Base-by-base conservation (phyloP, 1,140 invertebrate genomes). In the Ceratosolen fusciceps region DNA sequence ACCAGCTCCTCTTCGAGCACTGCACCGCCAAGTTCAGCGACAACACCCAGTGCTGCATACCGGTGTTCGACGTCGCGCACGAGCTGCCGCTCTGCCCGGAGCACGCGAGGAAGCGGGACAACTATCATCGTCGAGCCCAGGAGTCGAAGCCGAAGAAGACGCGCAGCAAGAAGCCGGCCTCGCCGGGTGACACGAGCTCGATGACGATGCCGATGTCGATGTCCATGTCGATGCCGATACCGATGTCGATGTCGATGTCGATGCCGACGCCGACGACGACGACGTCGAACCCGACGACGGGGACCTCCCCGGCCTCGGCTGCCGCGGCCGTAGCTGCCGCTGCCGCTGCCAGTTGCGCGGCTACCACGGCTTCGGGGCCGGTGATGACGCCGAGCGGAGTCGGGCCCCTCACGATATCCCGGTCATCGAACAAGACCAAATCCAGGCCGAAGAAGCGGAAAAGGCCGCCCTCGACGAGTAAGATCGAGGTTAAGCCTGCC, bases 11-110 rank as follows among this genome's bases (percentile, higher is more conserved):
- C 62, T 98, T 97, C 90, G 94, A 95, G 80, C 94, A 96, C 84
- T 98, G 97, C 90, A 96, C 96, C 75, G 96, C 96, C 71, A 96
- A 94, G 90, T 96, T 95, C 87, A 93, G 93, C 54, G 96, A 97
- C 88, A 96, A 97, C 81, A 95, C 95, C 31, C 95, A 96, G 87
- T 98, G 97, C 90, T 95, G 95, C 82, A 92, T 95, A 77, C 96
- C 97, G 73, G 95, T 97, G 29, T 94, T 97, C 85, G 96, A 97
- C 90, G 93, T 97, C 76, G 92, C 93, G 29, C 95, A 96, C 84
- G 95, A 96, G 85, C 90, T 96, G 83, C 96, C 96, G 52, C 90
- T 98, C 0, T 98, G 96, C 88, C 91, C 92, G 10, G 95, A 95
- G 83, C 96, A 98, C 87, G 94, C 94, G 5, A 92, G 94, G 85